These are phyloP conservation scores for Noturus placidus DNA, from an alignment of 2,113 vertebrate genomes.

Conservation along the genomic window DNA sequence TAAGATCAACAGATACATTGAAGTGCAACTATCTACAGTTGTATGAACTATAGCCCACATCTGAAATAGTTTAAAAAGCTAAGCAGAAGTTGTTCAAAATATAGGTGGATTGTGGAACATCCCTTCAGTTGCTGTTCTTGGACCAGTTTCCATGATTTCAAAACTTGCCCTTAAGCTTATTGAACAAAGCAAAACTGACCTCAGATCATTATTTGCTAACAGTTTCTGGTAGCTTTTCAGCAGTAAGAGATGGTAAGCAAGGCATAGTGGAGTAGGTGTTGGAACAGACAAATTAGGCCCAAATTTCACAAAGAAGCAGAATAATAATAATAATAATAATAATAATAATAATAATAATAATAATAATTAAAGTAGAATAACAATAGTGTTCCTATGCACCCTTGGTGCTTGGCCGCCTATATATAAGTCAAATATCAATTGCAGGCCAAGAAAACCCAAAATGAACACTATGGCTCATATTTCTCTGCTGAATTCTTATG, in stretches of 20 bases:
- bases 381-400: no score
- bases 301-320: no score
- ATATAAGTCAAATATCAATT: no score
- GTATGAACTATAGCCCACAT: no score
- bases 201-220: not conserved
- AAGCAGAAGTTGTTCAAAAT: not conserved
- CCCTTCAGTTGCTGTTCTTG: not conserved
- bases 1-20: conserved; percentile 60
- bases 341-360: no score
- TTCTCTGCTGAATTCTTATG: no score
- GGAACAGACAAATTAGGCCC: no score
- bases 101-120: not conserved
- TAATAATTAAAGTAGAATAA: no score
- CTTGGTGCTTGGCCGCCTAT: no score
- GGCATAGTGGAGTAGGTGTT: not conserved
- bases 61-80: not conserved
- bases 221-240: not conserved
- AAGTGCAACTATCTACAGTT: not conserved
- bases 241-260: conserved; percentile 32
- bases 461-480: no score
- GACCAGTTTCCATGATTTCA: not conserved
- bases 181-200: not conserved
- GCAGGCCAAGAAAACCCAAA: no score
- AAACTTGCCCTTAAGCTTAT: not conserved
- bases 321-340: no score